A percentile compares a stretch with the other conserved stretches of the same genome.
Evolutionary conservation across 2,113 vertebrate genomes (phyloP).

Genomic region (Piaya cayana): DNA sequence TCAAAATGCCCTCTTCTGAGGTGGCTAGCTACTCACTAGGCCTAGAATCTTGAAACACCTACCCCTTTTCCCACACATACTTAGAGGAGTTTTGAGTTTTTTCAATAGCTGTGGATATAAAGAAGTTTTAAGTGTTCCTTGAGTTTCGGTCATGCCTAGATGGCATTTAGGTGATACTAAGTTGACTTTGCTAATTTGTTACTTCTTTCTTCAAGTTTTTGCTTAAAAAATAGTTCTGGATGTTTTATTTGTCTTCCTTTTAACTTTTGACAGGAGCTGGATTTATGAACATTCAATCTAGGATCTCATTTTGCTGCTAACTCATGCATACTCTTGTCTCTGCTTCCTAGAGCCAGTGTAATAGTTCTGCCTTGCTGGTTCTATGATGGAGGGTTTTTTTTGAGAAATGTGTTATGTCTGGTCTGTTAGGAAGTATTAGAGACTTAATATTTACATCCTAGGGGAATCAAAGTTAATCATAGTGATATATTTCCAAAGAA

Average conservation of each 20-base stretch:
- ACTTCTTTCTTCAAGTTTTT: neutral
- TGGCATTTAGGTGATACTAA: neutral
- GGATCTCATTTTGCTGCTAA: neutral
- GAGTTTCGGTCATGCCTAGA: neutral
- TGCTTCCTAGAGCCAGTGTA: neutral
- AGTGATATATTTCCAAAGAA: neutral
- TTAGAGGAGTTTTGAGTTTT: neutral
- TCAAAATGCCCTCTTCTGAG: neutral
- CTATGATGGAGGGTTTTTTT: neutral
- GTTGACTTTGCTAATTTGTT: neutral
- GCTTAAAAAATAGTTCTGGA: neutral
- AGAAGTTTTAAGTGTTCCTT: neutral
- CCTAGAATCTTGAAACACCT: neutral
- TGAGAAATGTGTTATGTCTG: neutral
- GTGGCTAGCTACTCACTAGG: neutral
- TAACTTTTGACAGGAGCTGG: neutral
- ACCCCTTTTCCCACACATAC: neutral
- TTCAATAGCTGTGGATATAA: neutral
- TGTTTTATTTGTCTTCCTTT: neutral
- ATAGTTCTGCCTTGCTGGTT: neutral
- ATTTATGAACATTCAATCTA: neutral
- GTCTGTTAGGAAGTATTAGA: neutral
- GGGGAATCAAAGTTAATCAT: neutral
- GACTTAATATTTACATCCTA: neutral
- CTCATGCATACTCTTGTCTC: neutral